Evolutionary conservation across 2,797 vertebrate species (phyloP).

Genomic region (Halcyon badia): DNA sequence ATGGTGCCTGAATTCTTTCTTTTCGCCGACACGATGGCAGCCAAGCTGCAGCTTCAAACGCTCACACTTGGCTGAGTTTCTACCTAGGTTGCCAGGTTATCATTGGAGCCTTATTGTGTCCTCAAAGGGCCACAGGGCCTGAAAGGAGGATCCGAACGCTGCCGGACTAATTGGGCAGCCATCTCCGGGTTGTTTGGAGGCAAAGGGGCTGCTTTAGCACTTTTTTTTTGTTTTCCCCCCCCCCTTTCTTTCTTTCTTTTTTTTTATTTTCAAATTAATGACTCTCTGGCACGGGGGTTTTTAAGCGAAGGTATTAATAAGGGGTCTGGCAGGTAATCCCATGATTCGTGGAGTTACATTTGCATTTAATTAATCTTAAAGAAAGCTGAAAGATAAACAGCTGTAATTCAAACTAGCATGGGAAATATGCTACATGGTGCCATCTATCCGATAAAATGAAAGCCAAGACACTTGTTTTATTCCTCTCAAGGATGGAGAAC

Average conservation of each 20-base stretch:
- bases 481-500: slow-evolving; percentile 75
- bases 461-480: slow-evolving; percentile 80
- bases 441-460: slow-evolving; percentile 83
- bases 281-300: slow-evolving; percentile 82
- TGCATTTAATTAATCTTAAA: slow-evolving; percentile 90
- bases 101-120: slow-evolving; percentile 84
- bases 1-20: slow-evolving; percentile 89
- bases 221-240: slow-evolving; percentile 28
- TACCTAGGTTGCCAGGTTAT: slow-evolving; percentile 93
- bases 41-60: slow-evolving; percentile 90
- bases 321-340: slow-evolving; percentile 89
- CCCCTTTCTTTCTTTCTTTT: neutral
- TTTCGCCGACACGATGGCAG: slow-evolving; percentile 89
- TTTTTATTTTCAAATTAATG: slow-evolving; percentile 83
- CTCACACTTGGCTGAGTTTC: slow-evolving; percentile 87
- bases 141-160: slow-evolving; percentile 81
- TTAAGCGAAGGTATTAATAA: slow-evolving; percentile 90
- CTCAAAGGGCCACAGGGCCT: slow-evolving; percentile 87
- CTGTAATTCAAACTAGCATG: slow-evolving; percentile 86
- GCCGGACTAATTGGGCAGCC: slow-evolving; percentile 82
- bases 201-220: slow-evolving; percentile 77
- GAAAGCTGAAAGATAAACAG: slow-evolving; percentile 90
- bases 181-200: slow-evolving; percentile 80
- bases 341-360: slow-evolving; percentile 85
- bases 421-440: slow-evolving; percentile 80